Evolutionary conservation across 2,888 invertebrate species (phyloP).

Genomic region (Vannuccia rotundouncinata): DNA sequence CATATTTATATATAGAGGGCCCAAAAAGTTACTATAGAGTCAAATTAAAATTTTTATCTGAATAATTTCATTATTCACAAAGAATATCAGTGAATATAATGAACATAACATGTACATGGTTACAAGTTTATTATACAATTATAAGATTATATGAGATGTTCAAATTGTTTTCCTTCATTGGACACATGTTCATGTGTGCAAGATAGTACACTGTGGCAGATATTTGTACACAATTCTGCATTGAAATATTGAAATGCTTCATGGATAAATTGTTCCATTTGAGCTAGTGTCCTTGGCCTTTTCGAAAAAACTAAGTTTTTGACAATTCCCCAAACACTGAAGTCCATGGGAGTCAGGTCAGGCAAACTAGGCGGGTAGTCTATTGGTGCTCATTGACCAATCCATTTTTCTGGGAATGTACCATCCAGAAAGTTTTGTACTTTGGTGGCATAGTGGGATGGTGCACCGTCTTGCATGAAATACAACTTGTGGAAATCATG

Average conservation of each 20-base stretch:
- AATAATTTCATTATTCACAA: too few relatives aligned
- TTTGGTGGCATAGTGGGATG: slow-evolving; percentile 11
- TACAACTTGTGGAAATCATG: slow-evolving; percentile 8
- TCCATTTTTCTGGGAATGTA: slow-evolving; percentile 30
- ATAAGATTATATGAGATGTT: too few relatives aligned
- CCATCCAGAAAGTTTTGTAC: slow-evolving; percentile 16
- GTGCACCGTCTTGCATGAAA: slow-evolving; percentile 28
- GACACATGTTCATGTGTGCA: neutral
- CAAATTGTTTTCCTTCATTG: neutral
- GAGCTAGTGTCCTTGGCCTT: too few relatives aligned
- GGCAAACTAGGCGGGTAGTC: neutral
- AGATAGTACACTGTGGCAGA: slow-evolving; percentile 21
- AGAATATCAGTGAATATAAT: too few relatives aligned
- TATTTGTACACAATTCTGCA: slow-evolving; percentile 27
- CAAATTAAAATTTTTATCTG: too few relatives aligned
- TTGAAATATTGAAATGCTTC: slow-evolving; percentile 28
- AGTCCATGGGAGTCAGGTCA: slow-evolving; percentile 20
- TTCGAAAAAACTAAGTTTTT: slow-evolving; percentile 25
- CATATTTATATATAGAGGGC: too few relatives aligned
- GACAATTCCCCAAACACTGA: slow-evolving; percentile 24
- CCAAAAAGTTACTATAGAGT: too few relatives aligned
- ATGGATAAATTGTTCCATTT: neutral
- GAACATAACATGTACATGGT: too few relatives aligned
- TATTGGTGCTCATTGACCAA: slow-evolving; percentile 9
- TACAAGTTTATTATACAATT: too few relatives aligned